Percentiles rank a stretch among this genome's conserved stretches.
Evolutionary conservation across 2,113 vertebrate species (phyloP).

Genomic region (Emydura subglobosa): DNA sequence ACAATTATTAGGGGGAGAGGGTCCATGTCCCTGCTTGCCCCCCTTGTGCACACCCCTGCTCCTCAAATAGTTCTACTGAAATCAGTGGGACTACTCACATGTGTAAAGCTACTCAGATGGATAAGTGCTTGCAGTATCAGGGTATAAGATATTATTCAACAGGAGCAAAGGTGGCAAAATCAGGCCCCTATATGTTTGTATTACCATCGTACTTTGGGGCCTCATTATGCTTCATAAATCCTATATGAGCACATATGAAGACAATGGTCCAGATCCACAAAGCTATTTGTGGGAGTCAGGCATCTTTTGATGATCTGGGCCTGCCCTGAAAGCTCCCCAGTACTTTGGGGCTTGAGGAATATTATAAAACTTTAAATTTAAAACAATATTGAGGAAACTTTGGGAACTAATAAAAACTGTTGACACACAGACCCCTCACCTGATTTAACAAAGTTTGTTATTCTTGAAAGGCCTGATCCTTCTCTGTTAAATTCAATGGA

Average conservation of each 20-base stretch:
- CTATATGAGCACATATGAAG: background rate
- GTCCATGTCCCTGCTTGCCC: no score
- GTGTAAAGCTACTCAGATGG: accelerated
- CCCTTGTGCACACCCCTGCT: no score
- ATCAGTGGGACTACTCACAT: accelerated
- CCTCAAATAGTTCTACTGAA: accelerated
- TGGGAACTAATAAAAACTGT: no score
- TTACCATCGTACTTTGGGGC: background rate
- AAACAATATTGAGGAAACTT: no score
- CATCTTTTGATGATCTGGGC: no score
- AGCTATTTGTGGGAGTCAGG: background rate
- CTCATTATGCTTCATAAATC: background rate
- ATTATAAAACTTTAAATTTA: no score
- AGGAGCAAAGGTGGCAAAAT: background rate
- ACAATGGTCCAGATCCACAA: background rate
- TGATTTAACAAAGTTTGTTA: background rate
- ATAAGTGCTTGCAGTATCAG: accelerated
- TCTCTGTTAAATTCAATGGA: background rate
- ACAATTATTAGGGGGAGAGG: no score
- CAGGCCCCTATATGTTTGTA: background rate
- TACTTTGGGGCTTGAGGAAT: no score
- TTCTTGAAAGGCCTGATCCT: background rate
- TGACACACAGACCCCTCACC: no score
- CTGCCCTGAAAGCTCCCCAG: no score
- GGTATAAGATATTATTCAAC: accelerated